A percentile compares a stretch with the other conserved stretches of the same genome.
Evolutionary conservation across 2,113 vertebrate genomes (phyloP).

Genomic region (Rhadina sibilatrix): DNA sequence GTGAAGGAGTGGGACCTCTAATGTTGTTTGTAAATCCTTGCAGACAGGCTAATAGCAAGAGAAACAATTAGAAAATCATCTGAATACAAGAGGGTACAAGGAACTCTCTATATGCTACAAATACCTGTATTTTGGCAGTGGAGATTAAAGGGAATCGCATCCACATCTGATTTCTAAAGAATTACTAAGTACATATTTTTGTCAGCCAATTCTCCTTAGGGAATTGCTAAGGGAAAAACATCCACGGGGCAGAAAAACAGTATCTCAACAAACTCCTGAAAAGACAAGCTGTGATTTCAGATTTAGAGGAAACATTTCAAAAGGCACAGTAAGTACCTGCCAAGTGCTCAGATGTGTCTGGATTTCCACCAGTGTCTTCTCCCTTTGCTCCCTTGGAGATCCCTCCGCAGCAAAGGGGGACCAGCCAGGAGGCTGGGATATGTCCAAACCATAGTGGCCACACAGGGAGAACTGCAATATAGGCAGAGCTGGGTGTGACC

Average conservation of each 20-base stretch:
- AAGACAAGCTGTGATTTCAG: background rate
- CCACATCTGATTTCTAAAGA: background rate
- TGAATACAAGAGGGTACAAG: background rate
- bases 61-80: background rate
- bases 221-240: background rate
- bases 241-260: background rate
- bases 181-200: background rate
- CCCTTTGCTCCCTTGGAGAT: background rate
- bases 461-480: background rate
- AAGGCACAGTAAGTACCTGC: background rate
- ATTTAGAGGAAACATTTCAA: background rate
- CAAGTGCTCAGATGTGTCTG: background rate
- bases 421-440: fast-evolving
- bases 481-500: background rate
- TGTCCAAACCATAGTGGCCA: background rate
- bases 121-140: background rate
- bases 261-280: background rate
- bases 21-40: background rate
- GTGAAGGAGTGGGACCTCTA: background rate
- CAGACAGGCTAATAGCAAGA: background rate
- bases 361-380: background rate
- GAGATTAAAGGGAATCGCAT: background rate
- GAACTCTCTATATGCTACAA: background rate
- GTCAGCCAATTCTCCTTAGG: background rate
- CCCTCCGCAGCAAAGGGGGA: background rate